Evolutionary conservation across 2,797 vertebrate genomes (phyloP).

Genomic region (Peromyscus melanophrys): DNA sequence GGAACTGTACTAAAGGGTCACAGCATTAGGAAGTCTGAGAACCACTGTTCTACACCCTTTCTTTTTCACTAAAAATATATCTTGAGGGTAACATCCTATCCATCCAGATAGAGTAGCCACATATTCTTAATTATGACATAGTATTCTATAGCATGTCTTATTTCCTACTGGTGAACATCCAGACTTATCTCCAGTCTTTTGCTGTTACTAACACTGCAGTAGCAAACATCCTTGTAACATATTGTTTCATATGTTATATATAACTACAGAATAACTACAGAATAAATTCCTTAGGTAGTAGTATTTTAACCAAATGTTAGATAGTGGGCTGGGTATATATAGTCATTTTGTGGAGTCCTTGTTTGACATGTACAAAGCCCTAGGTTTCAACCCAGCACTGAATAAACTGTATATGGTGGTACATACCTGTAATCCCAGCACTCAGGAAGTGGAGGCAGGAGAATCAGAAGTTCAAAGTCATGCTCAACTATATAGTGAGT

Average conservation of each 20-base stretch:
- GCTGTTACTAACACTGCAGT: background rate
- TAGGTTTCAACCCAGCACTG: background rate
- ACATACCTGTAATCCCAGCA: background rate
- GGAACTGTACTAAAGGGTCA: background rate
- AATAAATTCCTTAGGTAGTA: constrained; percentile 34
- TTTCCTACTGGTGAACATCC: background rate
- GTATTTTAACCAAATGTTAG: constrained; percentile 16
- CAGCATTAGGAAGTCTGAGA: background rate
- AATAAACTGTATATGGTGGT: too few relatives aligned
- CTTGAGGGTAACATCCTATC: background rate
- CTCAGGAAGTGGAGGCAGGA: background rate
- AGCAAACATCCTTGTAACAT: constrained; percentile 27
- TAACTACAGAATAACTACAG: too few relatives aligned
- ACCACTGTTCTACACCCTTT: background rate
- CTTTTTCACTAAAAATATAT: constrained; percentile 33
- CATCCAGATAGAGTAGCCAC: background rate
- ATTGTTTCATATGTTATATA: too few relatives aligned
- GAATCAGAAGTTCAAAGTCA: background rate
- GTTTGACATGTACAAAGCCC: background rate
- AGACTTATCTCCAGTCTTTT: constrained; percentile 1
- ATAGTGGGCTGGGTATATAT: background rate
- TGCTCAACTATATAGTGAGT: background rate
- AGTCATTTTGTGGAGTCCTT: background rate
- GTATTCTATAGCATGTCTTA: background rate
- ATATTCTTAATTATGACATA: constrained; percentile 31